Base-by-base conservation (phyloP, 2,113 vertebrate species). In the Pterocles orientalis region DNA sequence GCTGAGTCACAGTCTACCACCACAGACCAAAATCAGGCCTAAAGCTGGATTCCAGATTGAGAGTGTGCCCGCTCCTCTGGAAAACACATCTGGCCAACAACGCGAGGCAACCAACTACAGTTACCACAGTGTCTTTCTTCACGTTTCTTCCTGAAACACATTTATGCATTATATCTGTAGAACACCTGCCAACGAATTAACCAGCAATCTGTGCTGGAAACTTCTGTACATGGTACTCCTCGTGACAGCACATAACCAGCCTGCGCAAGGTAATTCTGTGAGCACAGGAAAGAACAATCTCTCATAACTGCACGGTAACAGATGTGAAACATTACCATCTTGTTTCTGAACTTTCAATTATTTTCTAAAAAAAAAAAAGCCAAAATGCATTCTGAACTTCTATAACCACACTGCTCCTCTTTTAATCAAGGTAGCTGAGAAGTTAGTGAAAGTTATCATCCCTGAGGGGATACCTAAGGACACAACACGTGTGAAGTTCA, bases 211-310 rank as follows among this genome's bases (percentile, higher is more conserved):
- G 19, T 72, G 31, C 15, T 48, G 61, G 88, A 85, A 90, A 82
- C n/a, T 41, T 82, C 56, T 50, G 66, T 77, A 65, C 6, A 3
- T 5, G 9, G 56, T 48, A 60, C 25, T 68, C 33, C 56, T 69
- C 9, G 4, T 3, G 6, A 70, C 8, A 0, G 0, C 36, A 31
- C 21, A 58, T 56, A 86, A 77, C 31, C 4, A 0, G 2, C 18
- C 61, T 1, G 1, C 56, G 51, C 31, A 62, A 88, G 58, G 76
- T 11, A 57, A 39, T 0, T 57, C 24, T 20, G 12, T 2, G 23
- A 91, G 23, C 41, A 69, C 48, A 61, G 66, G 85, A 60, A 64
- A 20, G 18, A 34, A 36, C 11, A 45, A 17, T 31, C 58, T 62
- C 25, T 76, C 36, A 33, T 77, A 90, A 51, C 60, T 66, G 61